A percentile compares a stretch with the other conserved stretches of the same genome.
Evolutionary conservation across 2,797 vertebrate genomes (phyloP).

Genomic region (Huso huso): DNA sequence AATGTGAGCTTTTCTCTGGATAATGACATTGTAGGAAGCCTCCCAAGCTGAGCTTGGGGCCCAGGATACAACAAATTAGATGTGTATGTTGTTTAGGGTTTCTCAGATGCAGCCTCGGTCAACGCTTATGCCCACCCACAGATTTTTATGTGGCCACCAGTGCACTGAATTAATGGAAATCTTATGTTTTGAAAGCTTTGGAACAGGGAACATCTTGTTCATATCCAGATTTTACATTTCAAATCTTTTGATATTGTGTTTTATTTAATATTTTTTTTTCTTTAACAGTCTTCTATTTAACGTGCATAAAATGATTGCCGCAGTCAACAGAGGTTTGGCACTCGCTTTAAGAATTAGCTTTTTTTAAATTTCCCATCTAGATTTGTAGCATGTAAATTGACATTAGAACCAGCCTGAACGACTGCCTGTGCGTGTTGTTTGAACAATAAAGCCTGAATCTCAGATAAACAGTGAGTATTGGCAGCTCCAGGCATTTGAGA

Average conservation of each 20-base stretch:
- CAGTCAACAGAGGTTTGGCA: not conserved
- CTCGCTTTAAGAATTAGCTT: not conserved
- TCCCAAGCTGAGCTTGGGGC: too few relatives aligned
- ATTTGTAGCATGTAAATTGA: not conserved
- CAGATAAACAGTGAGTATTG: not conserved
- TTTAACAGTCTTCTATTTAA: too few relatives aligned
- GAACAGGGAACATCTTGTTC: too few relatives aligned
- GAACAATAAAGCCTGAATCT: constrained; percentile 7
- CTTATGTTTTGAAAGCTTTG: too few relatives aligned
- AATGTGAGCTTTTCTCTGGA: too few relatives aligned
- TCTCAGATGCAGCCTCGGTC: not conserved
- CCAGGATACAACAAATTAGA: too few relatives aligned
- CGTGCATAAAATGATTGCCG: not conserved
- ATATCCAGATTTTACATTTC: not conserved
- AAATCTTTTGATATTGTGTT: constrained; percentile 7
- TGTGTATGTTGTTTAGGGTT: not conserved
- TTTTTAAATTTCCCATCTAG: not conserved
- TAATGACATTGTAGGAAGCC: too few relatives aligned
- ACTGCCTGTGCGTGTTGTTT: not conserved
- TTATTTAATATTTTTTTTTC: too few relatives aligned
- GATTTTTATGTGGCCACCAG: too few relatives aligned
- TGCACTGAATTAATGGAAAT: too few relatives aligned
- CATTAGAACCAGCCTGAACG: not conserved
- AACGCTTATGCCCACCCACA: not conserved
- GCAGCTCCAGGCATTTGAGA: not conserved